Percentiles rank a stretch among this genome's conserved stretches.
Conservation (phyloP, 1,140 invertebrate species). For the Drosophila eugracilis region DNA sequence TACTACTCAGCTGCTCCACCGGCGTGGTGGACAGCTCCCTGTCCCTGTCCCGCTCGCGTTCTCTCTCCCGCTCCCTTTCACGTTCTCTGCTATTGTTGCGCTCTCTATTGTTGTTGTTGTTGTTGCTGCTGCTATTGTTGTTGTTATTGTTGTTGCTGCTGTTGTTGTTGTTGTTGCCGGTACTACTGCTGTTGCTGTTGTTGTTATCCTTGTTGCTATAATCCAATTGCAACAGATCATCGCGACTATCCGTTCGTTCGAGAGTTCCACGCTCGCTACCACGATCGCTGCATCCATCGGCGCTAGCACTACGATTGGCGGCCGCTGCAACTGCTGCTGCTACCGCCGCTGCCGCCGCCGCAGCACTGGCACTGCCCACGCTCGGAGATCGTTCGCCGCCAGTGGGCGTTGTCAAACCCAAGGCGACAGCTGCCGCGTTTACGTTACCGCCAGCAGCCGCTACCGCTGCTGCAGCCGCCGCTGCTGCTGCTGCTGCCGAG, state of each 20-base stretch:
- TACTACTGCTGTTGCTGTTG: conserved; percentile 62
- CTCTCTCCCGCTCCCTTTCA: conserved; percentile 44
- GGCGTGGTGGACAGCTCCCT: conserved; percentile 84
- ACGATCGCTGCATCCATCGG: conserved; percentile 73
- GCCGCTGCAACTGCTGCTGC: conserved; percentile 73
- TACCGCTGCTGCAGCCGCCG: conserved; percentile 66
- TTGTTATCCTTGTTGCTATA: conserved; percentile 84
- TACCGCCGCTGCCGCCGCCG: conserved; percentile 71
- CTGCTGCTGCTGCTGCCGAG: conserved; percentile 71
- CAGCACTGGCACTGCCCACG: conserved; percentile 74
- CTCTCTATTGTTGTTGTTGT: conserved; percentile 69
- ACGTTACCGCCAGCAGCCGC: conserved; percentile 71
- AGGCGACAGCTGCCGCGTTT: conserved; percentile 72
- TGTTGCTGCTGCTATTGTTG: conserved; percentile 51
- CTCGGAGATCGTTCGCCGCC: conserved; percentile 83
- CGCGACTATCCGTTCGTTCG: conserved; percentile 80
- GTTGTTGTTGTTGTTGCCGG: conserved; percentile 49
- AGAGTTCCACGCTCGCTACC: conserved; percentile 78
- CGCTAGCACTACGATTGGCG: conserved; percentile 74
- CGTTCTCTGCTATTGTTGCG: conserved; percentile 73
- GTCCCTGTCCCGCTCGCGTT: conserved; percentile 69
- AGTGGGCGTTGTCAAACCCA: conserved; percentile 68
- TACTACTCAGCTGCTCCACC: conserved; percentile 85
- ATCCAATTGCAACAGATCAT: conserved; percentile 81
- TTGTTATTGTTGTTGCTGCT: conserved; percentile 46